Base-by-base conservation (phyloP, 1,140 invertebrate species). In the Wasmannia auropunctata region DNA sequence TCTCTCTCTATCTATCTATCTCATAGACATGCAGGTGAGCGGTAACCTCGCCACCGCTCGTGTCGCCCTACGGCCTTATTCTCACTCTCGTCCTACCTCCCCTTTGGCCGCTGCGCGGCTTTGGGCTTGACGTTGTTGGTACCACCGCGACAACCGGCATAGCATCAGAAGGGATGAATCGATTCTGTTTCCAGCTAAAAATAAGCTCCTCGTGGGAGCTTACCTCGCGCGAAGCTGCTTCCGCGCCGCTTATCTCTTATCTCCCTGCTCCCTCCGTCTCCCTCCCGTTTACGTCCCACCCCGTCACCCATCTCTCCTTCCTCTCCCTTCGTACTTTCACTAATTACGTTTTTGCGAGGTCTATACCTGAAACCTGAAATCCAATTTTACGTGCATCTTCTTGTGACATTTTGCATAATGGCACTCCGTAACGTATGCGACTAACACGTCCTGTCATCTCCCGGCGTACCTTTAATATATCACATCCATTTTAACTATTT, bases 111-210 rank as follows among this genome's bases (percentile, higher is more conserved):
- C 67, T n/a, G 34, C 37, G 8, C 49, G 63, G 60, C 79, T 89
- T 63, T 60, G 43, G 86, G 46, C 25, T 58, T 46, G 46, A 70
- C 34, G 77, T 77, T 63, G 56, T 46, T 69, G 46, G 77, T 54
- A 79, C 54, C 60, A 63, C 40, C 81, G 87, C 54, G 37, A 62
- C 72, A 84, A 65, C 84, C 63, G 58, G 81, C 88, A 86, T 89
- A 91, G 69, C 75, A 88, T 84, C 90, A 85, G 88, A 86, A 88
- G 88, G 85, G 88, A 91, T 88, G 89, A 91, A 91, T 91, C 90
- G 91, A 91, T 91, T 91, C 84, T 87, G 80, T 88, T 91, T 90
- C 60, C 31, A 70, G 88, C 91, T 91, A 91, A 91, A 91, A 91
- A 91, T 91, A 91, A 85, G 88, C 80, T 87, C 56, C 90, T 91